Conservation (phyloP, 2,888 invertebrate species). For the Sphinx pinastri region DNA sequence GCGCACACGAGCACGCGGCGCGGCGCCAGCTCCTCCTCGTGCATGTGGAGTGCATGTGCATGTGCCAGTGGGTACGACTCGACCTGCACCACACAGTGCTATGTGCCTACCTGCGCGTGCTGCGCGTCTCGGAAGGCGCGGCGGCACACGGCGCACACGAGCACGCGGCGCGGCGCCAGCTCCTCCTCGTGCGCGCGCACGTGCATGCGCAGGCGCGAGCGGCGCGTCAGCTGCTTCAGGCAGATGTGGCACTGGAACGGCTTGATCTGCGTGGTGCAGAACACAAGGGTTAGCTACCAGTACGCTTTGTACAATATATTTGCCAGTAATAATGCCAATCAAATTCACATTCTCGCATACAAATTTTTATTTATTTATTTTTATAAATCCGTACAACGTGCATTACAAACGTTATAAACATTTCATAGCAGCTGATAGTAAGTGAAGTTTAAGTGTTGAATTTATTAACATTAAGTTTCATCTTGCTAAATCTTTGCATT, state of each 20-base stretch:
- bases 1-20: no score
- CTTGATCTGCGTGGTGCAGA: slow-evolving; percentile 67
- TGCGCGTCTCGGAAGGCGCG: slow-evolving; percentile 62
- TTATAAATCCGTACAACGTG: no score
- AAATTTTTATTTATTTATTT: no score
- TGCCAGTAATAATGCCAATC: not conserved
- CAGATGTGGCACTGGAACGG: slow-evolving; percentile 84
- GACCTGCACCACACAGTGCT: no score
- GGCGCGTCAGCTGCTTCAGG: slow-evolving; percentile 78
- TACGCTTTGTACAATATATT: not conserved
- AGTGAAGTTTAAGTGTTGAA: no score
- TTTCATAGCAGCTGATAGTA: no score
- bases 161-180: slow-evolving; percentile 59
- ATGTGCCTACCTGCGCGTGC: slow-evolving; percentile 55
- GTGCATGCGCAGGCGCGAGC: slow-evolving; percentile 80
- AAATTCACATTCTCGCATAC: no score
- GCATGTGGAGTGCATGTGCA: slow-evolving; percentile 44
- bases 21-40: no score
- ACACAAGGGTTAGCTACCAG: no score
- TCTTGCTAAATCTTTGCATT: no score
- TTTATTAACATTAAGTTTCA: no score
- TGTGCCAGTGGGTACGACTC: slow-evolving; percentile 74
- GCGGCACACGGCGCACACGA: slow-evolving; percentile 66
- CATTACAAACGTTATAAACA: no score
- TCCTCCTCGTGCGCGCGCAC: slow-evolving; percentile 78